Evolutionary conservation across 2,113 vertebrate genomes (phyloP).

Genomic region (Circaetus gallicus): DNA sequence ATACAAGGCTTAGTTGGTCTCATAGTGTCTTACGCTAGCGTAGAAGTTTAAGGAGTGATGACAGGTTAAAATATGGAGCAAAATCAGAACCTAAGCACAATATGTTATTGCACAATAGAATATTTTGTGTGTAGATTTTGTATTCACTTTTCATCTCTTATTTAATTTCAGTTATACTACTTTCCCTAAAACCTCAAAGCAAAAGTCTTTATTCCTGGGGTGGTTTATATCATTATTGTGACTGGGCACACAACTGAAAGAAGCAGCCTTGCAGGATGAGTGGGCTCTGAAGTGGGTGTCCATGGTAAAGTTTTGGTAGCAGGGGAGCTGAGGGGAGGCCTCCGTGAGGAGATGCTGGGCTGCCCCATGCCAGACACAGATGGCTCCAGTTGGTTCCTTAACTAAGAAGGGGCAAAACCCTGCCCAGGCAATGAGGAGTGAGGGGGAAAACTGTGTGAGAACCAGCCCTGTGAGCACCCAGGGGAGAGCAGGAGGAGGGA

Average conservation of each 20-base stretch:
- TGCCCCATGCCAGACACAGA: background rate
- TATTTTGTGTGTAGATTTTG: background rate
- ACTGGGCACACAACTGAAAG: background rate
- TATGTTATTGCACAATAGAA: background rate
- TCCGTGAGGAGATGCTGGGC: background rate
- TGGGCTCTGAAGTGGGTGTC: background rate
- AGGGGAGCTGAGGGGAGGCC: background rate
- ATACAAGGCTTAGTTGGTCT: background rate
- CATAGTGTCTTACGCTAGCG: background rate
- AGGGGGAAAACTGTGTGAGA: background rate
- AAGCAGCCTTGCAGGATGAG: background rate
- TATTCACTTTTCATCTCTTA: background rate
- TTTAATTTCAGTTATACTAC: background rate
- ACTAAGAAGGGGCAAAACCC: background rate
- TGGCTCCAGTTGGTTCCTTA: background rate
- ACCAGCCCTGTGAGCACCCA: background rate
- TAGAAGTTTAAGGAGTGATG: background rate
- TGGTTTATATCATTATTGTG: background rate
- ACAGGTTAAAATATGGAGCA: background rate
- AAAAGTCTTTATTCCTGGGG: background rate
- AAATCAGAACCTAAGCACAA: background rate
- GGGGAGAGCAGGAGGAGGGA: background rate
- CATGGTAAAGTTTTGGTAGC: background rate
- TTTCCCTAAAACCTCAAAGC: background rate
- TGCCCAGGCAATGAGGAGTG: background rate